A percentile compares a stretch with the other conserved stretches of the same genome.
These are phyloP conservation scores for Phaethornis superciliosus DNA, from an alignment of 2,113 vertebrate genomes.

Conservation along the genomic window DNA sequence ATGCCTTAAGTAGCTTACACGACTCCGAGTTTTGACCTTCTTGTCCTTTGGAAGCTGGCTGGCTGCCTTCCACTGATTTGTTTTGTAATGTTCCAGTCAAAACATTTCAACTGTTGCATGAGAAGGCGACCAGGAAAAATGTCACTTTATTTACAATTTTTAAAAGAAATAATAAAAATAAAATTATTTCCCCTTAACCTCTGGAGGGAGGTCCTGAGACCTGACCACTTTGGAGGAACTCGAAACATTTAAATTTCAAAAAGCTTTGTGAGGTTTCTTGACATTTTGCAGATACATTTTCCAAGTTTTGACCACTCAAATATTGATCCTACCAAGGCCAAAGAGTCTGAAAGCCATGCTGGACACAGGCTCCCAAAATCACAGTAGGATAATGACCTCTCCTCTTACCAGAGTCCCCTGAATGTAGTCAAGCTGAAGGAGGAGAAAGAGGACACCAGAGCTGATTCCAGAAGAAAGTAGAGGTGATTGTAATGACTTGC, in stretches of 20 bases:
- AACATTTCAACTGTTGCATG: conserved; percentile 40
- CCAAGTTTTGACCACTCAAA: not conserved
- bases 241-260: not conserved
- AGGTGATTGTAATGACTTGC: not conserved
- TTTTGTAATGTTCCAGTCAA: conserved; percentile 45
- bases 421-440: not conserved
- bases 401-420: fast-evolving
- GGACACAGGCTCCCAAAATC: not conserved
- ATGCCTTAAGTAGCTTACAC: conserved; percentile 6
- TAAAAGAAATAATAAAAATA: not conserved
- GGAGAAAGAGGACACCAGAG: not conserved
- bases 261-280: not conserved
- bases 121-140: conserved; percentile 20
- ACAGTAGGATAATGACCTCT: not conserved
- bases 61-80: conserved; percentile 16
- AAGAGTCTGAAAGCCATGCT: not conserved
- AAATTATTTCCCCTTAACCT: not conserved
- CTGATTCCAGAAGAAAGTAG: not conserved
- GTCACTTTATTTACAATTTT: not conserved
- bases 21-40: conserved; percentile 9
- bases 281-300: not conserved
- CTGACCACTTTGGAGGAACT: not conserved
- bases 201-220: not conserved
- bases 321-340: not conserved
- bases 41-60: conserved; percentile 39